Percentiles rank a stretch among this genome's conserved stretches.
Evolutionary conservation across 2,797 vertebrate genomes (phyloP).

Genomic region (Sebastes nivosus): DNA sequence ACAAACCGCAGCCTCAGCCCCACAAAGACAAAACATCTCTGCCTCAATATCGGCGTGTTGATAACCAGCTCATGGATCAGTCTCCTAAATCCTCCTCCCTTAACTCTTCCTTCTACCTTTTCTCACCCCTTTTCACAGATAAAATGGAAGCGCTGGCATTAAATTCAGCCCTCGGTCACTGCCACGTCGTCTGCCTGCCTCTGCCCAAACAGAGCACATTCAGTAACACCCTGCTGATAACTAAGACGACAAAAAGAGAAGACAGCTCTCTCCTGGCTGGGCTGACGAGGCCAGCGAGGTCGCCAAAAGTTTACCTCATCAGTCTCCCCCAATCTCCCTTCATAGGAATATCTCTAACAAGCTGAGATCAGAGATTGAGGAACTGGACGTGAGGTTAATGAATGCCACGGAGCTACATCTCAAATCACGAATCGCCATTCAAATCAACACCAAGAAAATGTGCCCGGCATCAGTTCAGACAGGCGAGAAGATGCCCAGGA

Average conservation of each 20-base stretch:
- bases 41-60: neutral
- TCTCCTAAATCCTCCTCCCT: neutral
- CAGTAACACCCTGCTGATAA: constrained; percentile 15
- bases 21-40: neutral
- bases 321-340: neutral
- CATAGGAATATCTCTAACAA: neutral
- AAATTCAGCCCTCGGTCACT: neutral
- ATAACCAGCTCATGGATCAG: neutral
- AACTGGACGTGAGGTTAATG: neutral
- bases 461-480: neutral
- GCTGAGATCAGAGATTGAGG: neutral
- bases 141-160: neutral
- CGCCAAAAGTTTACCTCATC: neutral
- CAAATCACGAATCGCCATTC: neutral
- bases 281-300: neutral
- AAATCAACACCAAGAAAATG: neutral
- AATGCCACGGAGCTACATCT: neutral
- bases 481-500: neutral
- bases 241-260: neutral
- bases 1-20: neutral
- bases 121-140: neutral
- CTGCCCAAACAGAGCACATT: neutral
- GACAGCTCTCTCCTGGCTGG: neutral
- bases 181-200: neutral
- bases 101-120: neutral